Conservation (phyloP, 53 echinoderm and acorn worm genomes). For the Astropecten irregularis region DNA sequence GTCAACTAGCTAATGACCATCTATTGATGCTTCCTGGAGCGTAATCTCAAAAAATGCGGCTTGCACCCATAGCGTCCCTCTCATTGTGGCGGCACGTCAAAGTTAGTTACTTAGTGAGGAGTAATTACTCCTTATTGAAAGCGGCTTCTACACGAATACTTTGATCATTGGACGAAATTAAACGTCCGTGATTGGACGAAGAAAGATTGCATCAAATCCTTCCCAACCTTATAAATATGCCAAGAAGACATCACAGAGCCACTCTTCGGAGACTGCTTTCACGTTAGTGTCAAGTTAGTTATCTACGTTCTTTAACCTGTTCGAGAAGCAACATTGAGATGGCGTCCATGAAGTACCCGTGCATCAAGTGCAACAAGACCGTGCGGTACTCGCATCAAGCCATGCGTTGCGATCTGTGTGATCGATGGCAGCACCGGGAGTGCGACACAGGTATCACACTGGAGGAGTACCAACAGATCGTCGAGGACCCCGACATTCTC, state of each 20-base stretch:
- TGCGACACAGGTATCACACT: conserved; percentile 11
- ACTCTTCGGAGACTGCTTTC: too few relatives aligned
- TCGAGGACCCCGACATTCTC: not conserved
- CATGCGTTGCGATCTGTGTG: conserved; percentile 27
- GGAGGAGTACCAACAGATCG: not conserved
- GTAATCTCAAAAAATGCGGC: too few relatives aligned
- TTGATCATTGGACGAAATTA: not conserved
- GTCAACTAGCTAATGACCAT: too few relatives aligned
- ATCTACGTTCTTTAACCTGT: too few relatives aligned
- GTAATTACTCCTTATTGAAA: not conserved
- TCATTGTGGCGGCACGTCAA: not conserved
- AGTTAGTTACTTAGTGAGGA: too few relatives aligned
- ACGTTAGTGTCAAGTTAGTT: too few relatives aligned
- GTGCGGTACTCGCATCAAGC: conserved; percentile 18
- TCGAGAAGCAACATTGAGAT: too few relatives aligned
- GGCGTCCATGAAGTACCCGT: not conserved
- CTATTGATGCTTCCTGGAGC: too few relatives aligned
- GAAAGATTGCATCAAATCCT: not conserved
- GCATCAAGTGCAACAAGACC: not conserved
- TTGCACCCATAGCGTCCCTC: not conserved
- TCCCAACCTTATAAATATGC: not conserved
- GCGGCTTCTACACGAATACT: not conserved
- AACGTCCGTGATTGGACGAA: not conserved
- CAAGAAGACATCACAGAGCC: not conserved
- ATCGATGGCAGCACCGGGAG: conserved; percentile 40